Conservation (phyloP, 2,888 invertebrate genomes). For the Andrena praecox region DNA sequence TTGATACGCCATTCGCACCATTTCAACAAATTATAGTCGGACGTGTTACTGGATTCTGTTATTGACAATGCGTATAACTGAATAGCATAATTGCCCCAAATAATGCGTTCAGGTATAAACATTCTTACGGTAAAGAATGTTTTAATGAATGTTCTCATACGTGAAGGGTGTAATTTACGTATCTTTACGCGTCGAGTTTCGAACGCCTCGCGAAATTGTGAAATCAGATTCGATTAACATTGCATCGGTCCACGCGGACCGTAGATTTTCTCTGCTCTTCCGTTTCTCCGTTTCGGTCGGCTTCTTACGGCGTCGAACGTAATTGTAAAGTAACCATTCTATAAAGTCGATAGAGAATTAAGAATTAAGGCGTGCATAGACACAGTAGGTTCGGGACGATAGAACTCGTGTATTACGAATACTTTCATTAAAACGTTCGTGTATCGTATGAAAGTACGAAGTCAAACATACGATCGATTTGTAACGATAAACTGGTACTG, state of each 20-base stretch:
- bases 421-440: constrained; percentile 58
- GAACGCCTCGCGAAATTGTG: neutral
- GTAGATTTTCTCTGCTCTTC: neutral
- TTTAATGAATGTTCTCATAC: constrained; percentile 47
- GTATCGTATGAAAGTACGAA: neutral
- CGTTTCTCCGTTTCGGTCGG: too few species aligned
- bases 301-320: neutral
- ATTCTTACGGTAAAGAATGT: constrained; percentile 39
- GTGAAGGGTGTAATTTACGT: neutral
- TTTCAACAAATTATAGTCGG: constrained; percentile 34
- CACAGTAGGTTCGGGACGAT: too few species aligned
- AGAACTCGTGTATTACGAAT: neutral
- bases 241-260: too few species aligned
- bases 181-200: neutral
- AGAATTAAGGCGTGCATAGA: neutral
- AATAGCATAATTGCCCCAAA: constrained; percentile 29
- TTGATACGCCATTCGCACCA: constrained; percentile 9
- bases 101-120: constrained; percentile 12
- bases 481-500: constrained; percentile 34
- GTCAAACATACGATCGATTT: neutral
- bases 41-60: constrained; percentile 9
- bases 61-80: constrained; percentile 15
- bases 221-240: neutral
- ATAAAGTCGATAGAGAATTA: neutral
- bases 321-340: neutral